A percentile compares a stretch with the other conserved stretches of the same genome.
Conservation (phyloP, 2,888 invertebrate genomes). For the Apocheima hispidaria region DNA sequence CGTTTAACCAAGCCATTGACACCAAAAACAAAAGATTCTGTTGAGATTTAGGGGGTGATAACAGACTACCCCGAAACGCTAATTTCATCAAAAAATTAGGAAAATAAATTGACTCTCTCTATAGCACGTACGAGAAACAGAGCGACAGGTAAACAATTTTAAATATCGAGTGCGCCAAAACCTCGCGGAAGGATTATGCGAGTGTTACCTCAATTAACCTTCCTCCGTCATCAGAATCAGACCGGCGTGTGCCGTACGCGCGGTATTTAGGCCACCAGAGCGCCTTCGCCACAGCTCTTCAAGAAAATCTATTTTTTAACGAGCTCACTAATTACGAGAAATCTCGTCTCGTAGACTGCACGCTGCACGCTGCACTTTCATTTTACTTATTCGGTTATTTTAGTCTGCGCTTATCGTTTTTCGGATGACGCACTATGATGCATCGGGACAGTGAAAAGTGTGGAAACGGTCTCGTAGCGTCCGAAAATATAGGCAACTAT, state of each 20-base stretch:
- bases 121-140: no score
- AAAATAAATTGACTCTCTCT: no score
- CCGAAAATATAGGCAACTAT: constrained; percentile 76
- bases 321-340: constrained; percentile 65
- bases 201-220: constrained; percentile 33
- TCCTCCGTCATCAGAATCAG: constrained; percentile 15
- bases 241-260: constrained; percentile 10
- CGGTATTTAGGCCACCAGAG: constrained; percentile 74
- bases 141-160: no score
- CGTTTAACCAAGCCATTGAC: no score
- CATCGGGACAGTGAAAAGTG: constrained; percentile 51
- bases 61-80: no score
- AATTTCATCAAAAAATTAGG: no score
- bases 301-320: constrained; percentile 76
- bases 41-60: no score
- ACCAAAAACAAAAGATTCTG: no score
- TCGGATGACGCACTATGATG: constrained; percentile 41
- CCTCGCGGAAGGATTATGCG: no score
- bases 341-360: constrained; percentile 47
- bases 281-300: constrained; percentile 48
- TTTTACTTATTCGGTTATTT: constrained; percentile 50
- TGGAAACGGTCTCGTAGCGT: constrained; percentile 56
- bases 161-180: no score
- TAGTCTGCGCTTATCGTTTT: constrained; percentile 41
- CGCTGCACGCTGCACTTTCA: constrained; percentile 64